Evolutionary conservation across 2,113 vertebrate species (phyloP).

Genomic region (Gorsachius goisagi): DNA sequence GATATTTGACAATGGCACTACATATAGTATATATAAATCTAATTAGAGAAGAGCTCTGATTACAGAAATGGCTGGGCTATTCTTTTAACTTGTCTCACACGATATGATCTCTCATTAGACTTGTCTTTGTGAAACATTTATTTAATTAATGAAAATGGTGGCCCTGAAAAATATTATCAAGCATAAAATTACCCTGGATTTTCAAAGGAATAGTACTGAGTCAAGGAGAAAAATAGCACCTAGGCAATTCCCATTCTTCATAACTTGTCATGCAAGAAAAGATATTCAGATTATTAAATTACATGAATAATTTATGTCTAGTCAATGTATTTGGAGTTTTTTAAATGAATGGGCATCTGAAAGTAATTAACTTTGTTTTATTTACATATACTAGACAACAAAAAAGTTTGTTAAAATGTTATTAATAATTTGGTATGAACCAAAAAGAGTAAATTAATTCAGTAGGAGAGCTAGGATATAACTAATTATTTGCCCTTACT

Average conservation of each 20-base stretch:
- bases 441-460: not conserved
- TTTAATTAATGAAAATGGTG: conserved; percentile 9
- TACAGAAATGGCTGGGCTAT: not conserved
- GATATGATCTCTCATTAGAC: not conserved
- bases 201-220: not conserved
- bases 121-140: not conserved
- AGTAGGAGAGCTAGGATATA: not conserved
- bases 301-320: not conserved
- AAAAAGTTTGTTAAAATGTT: not conserved
- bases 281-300: not conserved
- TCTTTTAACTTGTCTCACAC: not conserved
- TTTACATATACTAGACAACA: not conserved
- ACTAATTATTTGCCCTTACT: not conserved
- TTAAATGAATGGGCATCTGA: not conserved
- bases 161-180: not conserved
- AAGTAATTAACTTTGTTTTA: not conserved
- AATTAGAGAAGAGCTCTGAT: not conserved
- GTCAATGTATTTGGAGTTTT: not conserved
- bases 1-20: not conserved
- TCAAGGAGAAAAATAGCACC: not conserved
- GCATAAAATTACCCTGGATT: not conserved
- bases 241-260: not conserved
- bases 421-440: not conserved
- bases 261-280: conserved; percentile 3
- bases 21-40: not conserved